A percentile compares a stretch with the other conserved stretches of the same genome.
Evolutionary conservation across 2,888 invertebrate genomes (phyloP).

Genomic region (Thecophora atra): DNA sequence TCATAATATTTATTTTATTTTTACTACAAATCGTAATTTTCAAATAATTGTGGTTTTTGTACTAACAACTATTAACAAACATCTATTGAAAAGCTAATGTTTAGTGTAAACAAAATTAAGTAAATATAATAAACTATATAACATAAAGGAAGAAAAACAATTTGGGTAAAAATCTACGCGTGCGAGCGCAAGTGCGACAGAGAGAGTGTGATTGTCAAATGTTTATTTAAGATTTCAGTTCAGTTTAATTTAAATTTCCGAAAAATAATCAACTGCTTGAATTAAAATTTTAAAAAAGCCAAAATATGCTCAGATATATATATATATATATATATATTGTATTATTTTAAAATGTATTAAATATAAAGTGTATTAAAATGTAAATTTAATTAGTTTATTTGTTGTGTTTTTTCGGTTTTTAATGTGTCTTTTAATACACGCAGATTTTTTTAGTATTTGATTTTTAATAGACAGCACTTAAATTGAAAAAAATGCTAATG

Average conservation of each 20-base stretch:
- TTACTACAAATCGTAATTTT: too few species aligned
- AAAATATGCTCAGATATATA: too few species aligned
- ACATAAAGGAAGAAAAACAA: conserved; percentile 3
- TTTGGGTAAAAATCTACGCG: conserved; percentile 14
- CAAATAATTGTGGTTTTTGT: conserved; percentile 2
- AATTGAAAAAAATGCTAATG: too few species aligned
- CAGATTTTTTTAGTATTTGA: not conserved
- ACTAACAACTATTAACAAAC: conserved; percentile 36
- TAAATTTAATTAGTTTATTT: conserved; percentile 38
- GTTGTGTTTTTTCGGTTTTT: not conserved
- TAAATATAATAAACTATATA: too few species aligned
- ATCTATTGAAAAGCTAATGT: not conserved
- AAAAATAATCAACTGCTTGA: not conserved
- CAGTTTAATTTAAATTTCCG: not conserved
- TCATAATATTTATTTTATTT: too few species aligned
- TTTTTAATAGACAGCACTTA: too few species aligned
- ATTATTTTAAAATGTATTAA: too few species aligned
- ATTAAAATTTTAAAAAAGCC: too few species aligned
- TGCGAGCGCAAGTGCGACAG: conserved; percentile 44
- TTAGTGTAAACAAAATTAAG: not conserved
- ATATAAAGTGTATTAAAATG: too few species aligned
- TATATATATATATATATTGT: too few species aligned
- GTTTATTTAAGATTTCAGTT: conserved; percentile 46
- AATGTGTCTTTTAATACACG: not conserved
- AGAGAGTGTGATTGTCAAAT: conserved; percentile 59